Conservation (phyloP, 1,140 invertebrate species). For the Vanessa tameamea region DNA sequence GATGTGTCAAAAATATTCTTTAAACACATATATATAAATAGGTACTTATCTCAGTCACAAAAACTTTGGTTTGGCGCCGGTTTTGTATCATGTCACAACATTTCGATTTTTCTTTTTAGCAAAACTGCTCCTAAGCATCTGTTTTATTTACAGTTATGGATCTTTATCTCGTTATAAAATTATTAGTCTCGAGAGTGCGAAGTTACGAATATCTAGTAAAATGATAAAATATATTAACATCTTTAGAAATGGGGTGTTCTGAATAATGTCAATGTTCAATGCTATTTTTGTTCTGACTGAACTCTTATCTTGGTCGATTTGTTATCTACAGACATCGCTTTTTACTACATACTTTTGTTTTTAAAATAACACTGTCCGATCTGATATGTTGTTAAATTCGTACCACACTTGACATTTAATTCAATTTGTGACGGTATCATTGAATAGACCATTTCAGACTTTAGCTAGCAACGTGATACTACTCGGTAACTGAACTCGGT, state of each 20-base stretch:
- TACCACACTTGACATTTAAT: no score
- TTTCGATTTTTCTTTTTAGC: not conserved
- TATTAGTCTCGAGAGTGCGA: not conserved
- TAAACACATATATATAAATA: not conserved
- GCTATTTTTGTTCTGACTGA: not conserved
- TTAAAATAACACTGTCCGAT: no score
- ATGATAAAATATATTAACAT: not conserved
- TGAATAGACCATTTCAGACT: no score
- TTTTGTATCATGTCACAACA: not conserved
- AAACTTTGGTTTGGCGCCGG: not conserved
- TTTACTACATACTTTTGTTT: not conserved
- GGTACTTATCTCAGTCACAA: not conserved
- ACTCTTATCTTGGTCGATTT: not conserved
- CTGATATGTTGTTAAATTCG: no score
- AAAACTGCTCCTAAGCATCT: not conserved
- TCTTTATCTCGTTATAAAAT: slow-evolving; percentile 1
- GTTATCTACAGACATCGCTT: not conserved
- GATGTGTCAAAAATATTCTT: not conserved
- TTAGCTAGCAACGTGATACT: not conserved
- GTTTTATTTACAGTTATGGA: slow-evolving; percentile 1
- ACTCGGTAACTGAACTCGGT: not conserved
- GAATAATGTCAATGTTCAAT: not conserved
- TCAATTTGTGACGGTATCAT: no score
- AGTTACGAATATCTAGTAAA: not conserved
- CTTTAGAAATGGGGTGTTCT: not conserved